Base-by-base conservation (phyloP, 2,797 vertebrate species). In the Centroberyx gerrardi region DNA sequence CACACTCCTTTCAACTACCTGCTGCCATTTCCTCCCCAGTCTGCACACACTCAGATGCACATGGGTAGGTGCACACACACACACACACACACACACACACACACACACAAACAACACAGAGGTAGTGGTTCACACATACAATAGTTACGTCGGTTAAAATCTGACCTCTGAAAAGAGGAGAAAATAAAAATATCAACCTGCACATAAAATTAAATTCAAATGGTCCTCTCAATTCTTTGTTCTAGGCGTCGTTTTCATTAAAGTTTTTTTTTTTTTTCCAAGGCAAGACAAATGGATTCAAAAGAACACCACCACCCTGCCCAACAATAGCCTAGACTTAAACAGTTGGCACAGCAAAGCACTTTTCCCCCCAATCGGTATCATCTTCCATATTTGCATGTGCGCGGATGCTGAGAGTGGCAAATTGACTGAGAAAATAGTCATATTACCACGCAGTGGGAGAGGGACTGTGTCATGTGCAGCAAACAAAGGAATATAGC, bases 361-460 rank as follows among this genome's bases (percentile, higher is more conserved):
- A 61, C 84, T 83, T 66, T 88, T 86, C 22, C 22, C 75, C 87
- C 87, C 86, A 77, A 80, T 88, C 72, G 82, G 78, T 83, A 87
- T 93, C 91, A 86, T 89, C 84, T 88, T 78, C 85, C 83, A 90
- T 93, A 94, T 94, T 91, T 94, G 93, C 94, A 94, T 95, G 90
- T 88, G 89, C 90, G 90, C 48, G 85, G 93, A 93, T 93, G 93
- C 94, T 94, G 94, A 87, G 92, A 94, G 93, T 63, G 81, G 93
- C 92, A 95, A 95, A 95, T 95, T 94, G 94, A 93, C 90, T 95
- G 93, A 94, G 93, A 91, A 94, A 95, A 95, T 94, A 93, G 93
- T 87, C 93, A 94, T 95, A 94, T 94, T 94, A 94, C 86, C 83
- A 89, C 94, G 87, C 94, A 94, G 94, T 93, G 83, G 94, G 95